phyloP scores from a whole-genome alignment of 2,888 invertebrate species.

The Dynastes maya region DNA sequence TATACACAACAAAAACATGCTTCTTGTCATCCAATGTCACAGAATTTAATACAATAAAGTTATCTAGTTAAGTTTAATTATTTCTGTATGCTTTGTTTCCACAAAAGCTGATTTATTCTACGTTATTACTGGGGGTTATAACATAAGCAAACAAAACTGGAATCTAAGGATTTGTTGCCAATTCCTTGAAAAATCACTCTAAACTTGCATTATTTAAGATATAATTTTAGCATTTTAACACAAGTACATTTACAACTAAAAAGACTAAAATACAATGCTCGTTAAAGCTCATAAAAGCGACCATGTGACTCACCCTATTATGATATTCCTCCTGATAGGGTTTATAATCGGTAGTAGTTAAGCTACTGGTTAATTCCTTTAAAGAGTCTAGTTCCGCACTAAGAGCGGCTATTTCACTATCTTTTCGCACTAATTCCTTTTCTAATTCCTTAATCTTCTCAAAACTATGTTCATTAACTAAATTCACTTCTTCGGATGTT shows the following conservation, averaged over 20 bases:
- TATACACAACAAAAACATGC: too few relatives aligned
- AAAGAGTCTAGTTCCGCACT: conserved; percentile 72
- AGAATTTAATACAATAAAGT: too few relatives aligned
- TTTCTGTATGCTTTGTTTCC: too few relatives aligned
- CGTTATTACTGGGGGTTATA: too few relatives aligned
- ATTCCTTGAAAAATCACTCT: too few relatives aligned
- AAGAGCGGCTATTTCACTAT: conserved; percentile 70
- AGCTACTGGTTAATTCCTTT: conserved; percentile 70
- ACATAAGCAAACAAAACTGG: too few relatives aligned
- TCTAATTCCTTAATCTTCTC: conserved; percentile 68
- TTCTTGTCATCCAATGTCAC: too few relatives aligned
- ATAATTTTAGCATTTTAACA: conserved; percentile 12
- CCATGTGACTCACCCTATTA: conserved; percentile 74
- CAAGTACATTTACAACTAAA: too few relatives aligned
- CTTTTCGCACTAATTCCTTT: conserved; percentile 70
- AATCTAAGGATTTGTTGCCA: too few relatives aligned
- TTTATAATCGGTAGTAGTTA: conserved; percentile 80
- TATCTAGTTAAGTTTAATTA: too few relatives aligned
- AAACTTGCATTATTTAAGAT: conserved; percentile 54
- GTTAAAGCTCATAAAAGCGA: not conserved
- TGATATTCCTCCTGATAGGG: conserved; percentile 81
- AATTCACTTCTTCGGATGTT: conserved; percentile 6
- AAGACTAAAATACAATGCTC: not conserved
- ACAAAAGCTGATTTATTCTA: too few relatives aligned
- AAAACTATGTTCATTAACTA: conserved; percentile 34